These are phyloP conservation scores for Gymnorhina tibicen DNA, from an alignment of 2,113 vertebrate species.

Conservation along the genomic window DNA sequence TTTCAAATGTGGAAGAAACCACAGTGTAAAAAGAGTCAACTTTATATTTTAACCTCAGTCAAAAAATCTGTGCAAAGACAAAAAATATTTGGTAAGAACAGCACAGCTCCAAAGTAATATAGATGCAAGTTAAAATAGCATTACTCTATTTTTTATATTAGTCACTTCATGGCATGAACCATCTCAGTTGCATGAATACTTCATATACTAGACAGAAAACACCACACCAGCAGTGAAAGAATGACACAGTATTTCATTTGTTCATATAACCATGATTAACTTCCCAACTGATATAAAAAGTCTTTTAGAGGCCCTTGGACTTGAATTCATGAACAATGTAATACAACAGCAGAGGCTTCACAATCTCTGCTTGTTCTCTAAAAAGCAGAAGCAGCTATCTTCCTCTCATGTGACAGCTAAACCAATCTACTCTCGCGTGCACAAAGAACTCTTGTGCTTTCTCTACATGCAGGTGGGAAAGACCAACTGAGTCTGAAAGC, in stretches of 20 bases:
- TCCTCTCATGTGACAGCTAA: constrained; percentile 72
- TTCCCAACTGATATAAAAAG: constrained; percentile 14
- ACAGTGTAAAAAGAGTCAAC: not conserved
- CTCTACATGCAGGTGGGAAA: constrained; percentile 63
- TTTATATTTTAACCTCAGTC: not conserved
- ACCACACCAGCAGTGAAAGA: not conserved
- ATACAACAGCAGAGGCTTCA: constrained; percentile 15
- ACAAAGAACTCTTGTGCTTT: constrained; percentile 73
- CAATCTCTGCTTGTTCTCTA: constrained; percentile 55
- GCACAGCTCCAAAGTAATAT: not conserved
- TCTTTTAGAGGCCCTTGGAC: constrained; percentile 6
- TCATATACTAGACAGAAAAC: not conserved
- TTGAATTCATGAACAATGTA: constrained; percentile 45
- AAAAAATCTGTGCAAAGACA: not conserved
- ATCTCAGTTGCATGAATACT: not conserved
- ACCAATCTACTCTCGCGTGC: constrained; percentile 34
- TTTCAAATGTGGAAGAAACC: not conserved
- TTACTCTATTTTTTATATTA: not conserved
- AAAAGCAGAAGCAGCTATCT: constrained; percentile 61
- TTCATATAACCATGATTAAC: constrained; percentile 34
- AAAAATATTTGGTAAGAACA: not conserved
- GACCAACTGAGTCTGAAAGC: constrained; percentile 30
- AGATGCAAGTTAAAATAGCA: not conserved
- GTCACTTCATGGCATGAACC: not conserved
- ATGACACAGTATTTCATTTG: constrained; percentile 19